Evolutionary conservation across 2,113 vertebrate species (phyloP).

Genomic region (Sapayoa aenigma): DNA sequence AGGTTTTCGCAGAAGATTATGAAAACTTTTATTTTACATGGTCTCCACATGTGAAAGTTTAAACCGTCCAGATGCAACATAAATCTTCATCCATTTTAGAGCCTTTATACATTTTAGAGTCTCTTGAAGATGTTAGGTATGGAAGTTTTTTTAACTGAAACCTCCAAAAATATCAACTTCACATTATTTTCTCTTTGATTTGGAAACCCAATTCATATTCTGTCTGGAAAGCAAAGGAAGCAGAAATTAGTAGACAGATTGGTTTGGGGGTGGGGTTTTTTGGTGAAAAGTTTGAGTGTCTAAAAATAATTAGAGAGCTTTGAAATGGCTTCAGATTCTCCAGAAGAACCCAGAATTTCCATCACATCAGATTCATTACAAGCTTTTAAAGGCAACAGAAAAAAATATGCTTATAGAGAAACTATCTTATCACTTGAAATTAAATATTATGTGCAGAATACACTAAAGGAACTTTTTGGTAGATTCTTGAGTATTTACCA

Average conservation of each 20-base stretch:
- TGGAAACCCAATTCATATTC: neutral
- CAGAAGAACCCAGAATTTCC: neutral
- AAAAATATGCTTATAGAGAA: neutral
- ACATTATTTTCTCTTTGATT: neutral
- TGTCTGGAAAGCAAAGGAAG: neutral
- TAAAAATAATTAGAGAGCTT: neutral
- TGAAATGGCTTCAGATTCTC: neutral
- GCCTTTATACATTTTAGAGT: neutral
- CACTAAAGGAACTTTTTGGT: neutral
- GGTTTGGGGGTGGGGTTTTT: neutral
- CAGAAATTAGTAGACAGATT: neutral
- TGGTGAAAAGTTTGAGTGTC: neutral
- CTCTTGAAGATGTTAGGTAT: neutral
- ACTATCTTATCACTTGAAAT: neutral
- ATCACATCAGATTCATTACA: neutral
- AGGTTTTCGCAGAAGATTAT: neutral
- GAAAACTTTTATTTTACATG: neutral
- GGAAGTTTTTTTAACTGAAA: neutral
- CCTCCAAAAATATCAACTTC: neutral
- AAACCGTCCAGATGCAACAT: neutral
- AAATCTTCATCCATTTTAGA: neutral
- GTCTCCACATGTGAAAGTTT: neutral
- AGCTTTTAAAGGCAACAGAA: neutral
- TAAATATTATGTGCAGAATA: neutral
- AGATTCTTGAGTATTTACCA: neutral